Conservation (phyloP, 2,797 vertebrate species). For the Aeoliscus strigatus region DNA sequence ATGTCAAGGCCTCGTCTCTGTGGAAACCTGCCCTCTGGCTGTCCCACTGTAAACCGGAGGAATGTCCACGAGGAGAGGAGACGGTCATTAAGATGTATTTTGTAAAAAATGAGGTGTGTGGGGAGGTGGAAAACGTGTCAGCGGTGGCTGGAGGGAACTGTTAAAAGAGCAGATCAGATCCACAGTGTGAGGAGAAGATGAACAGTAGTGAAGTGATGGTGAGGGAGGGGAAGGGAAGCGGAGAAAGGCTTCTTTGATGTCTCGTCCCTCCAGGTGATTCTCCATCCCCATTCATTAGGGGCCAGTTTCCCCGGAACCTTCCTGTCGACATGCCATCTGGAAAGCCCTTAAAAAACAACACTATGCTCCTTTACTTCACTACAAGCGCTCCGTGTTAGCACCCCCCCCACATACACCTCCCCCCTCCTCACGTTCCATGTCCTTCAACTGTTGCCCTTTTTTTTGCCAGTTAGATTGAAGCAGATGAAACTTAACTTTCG, state of each 20-base stretch:
- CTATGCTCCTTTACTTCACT: constrained; percentile 27
- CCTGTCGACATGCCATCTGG: constrained; percentile 65
- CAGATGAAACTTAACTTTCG: too few relatives aligned
- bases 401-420: constrained; percentile 3
- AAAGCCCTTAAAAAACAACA: constrained; percentile 51
- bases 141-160: constrained; percentile 20
- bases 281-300: constrained; percentile 72
- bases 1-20: constrained; percentile 35
- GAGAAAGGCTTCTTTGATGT: constrained; percentile 70
- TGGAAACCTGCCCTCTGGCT: constrained; percentile 49
- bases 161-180: constrained; percentile 36
- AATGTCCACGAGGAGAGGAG: constrained; percentile 30
- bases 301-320: constrained; percentile 58
- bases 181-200: constrained; percentile 18
- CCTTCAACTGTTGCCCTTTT: too few relatives aligned
- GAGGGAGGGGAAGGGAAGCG: constrained; percentile 24
- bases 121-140: constrained; percentile 5
- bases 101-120: constrained; percentile 1
- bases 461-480: too few relatives aligned
- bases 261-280: constrained; percentile 70
- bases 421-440: too few relatives aligned
- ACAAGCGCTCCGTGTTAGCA: constrained; percentile 28
- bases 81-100: constrained; percentile 38
- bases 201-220: constrained; percentile 24
- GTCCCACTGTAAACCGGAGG: constrained; percentile 35